Evolutionary conservation across 2,113 vertebrate species (phyloP).

Genomic region (Columbina picui): DNA sequence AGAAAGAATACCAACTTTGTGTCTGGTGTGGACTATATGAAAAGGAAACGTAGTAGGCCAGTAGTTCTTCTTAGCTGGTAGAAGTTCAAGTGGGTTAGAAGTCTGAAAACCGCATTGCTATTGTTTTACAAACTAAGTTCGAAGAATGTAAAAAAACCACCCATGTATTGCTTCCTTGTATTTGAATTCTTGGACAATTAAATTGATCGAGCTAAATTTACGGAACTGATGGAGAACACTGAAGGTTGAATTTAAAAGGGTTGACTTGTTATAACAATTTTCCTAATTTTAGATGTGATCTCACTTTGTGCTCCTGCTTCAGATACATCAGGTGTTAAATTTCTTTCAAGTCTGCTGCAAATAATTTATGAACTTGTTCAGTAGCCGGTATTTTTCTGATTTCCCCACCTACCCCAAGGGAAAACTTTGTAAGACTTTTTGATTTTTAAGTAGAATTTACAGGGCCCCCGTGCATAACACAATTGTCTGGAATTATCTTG

Average conservation of each 20-base stretch:
- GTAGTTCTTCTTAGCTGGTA: background rate
- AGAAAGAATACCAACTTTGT: background rate
- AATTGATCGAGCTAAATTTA: background rate
- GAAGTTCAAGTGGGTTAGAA: background rate
- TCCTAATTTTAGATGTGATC: background rate
- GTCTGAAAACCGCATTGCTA: background rate
- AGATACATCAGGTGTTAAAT: background rate
- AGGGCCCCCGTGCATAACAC: background rate
- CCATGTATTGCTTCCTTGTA: background rate
- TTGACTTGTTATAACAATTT: background rate
- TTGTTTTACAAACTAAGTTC: background rate
- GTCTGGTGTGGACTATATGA: background rate
- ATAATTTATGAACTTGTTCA: constrained; percentile 4
- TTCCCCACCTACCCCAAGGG: background rate
- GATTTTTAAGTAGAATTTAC: background rate
- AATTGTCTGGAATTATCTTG: background rate
- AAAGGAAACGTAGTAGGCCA: background rate
- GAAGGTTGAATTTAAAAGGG: background rate
- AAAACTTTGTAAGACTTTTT: background rate
- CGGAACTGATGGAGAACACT: background rate
- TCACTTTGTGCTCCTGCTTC: background rate
- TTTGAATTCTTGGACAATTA: background rate
- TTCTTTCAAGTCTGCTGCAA: constrained; percentile 20
- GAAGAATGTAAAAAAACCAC: background rate
- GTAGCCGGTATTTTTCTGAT: background rate